phyloP scores from a whole-genome alignment of 2,113 vertebrate genomes.

The Prionailurus bengalensis region DNA sequence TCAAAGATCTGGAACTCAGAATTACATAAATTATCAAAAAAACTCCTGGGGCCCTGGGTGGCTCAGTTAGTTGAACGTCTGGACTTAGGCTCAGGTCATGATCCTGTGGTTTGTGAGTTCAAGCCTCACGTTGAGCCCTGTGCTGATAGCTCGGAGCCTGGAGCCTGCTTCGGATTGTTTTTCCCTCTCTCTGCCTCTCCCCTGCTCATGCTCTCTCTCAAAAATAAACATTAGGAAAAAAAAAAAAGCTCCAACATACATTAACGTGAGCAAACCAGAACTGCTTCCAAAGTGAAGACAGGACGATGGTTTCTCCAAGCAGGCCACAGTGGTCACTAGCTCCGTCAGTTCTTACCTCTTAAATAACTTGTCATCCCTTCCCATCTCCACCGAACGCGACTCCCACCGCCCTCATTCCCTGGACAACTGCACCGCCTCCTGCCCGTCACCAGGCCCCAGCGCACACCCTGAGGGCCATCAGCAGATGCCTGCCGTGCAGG shows the following conservation, averaged over 20 bases:
- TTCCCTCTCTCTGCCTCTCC: no score
- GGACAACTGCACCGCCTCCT: background rate
- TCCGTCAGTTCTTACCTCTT: background rate
- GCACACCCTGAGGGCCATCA: background rate
- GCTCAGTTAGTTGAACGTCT: no score
- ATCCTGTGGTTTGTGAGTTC: no score
- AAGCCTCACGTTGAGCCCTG: no score
- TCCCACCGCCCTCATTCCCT: no score
- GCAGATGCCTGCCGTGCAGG: no score
- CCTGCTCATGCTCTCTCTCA: no score
- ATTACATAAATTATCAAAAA: background rate
- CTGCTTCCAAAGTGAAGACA: background rate
- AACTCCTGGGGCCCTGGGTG: no score
- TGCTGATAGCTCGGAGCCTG: no score
- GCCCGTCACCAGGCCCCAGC: background rate
- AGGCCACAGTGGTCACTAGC: background rate
- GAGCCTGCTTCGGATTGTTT: no score
- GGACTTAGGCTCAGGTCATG: no score
- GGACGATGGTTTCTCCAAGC: background rate
- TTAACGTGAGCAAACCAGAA: background rate
- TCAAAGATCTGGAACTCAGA: conserved; percentile 4
- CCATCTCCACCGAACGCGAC: background rate
- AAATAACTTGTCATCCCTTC: background rate
- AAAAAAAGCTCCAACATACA: background rate
- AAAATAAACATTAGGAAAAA: no score